Evolutionary conservation across 2,888 invertebrate species (phyloP).

Genomic region (Fragum fragum): DNA sequence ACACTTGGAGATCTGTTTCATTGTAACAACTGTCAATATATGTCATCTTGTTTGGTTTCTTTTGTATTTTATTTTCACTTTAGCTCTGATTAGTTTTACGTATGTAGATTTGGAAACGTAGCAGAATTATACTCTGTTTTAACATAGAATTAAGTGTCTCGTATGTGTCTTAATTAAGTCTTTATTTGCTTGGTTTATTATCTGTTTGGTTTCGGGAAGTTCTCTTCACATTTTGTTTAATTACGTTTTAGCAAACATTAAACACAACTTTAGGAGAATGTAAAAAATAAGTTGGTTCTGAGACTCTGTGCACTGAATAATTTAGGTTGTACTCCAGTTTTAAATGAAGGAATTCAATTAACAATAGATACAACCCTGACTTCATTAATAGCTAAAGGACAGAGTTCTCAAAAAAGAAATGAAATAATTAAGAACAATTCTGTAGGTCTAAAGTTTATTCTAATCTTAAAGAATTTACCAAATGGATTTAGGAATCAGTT

Average conservation of each 20-base stretch:
- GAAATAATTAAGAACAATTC: no score
- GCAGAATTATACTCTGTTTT: not conserved
- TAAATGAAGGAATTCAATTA: not conserved
- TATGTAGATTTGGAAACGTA: not conserved
- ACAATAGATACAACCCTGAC: not conserved
- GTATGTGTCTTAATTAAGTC: slow-evolving; percentile 6
- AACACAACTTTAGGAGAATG: not conserved
- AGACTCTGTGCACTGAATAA: not conserved
- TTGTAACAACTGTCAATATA: not conserved
- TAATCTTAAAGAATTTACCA: no score
- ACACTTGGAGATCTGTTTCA: slow-evolving; percentile 4
- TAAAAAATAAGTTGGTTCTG: slow-evolving; percentile 1
- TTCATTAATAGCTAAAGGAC: no score
- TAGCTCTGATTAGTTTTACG: not conserved
- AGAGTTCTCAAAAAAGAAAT: no score
- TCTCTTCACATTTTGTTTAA: slow-evolving; percentile 10
- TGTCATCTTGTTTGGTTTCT: slow-evolving; percentile 8
- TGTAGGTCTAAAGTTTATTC: no score
- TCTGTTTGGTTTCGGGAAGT: slow-evolving; percentile 11
- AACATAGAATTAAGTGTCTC: slow-evolving; percentile 1
- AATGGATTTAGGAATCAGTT: no score
- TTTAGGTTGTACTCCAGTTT: not conserved
- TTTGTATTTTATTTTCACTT: slow-evolving; percentile 21
- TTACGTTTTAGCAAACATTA: slow-evolving; percentile 6
- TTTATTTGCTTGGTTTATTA: slow-evolving; percentile 14